Percentiles rank a stretch among this genome's conserved stretches.
Conservation (phyloP, 2,113 vertebrate species). For the Lichenostomus cassidix region DNA sequence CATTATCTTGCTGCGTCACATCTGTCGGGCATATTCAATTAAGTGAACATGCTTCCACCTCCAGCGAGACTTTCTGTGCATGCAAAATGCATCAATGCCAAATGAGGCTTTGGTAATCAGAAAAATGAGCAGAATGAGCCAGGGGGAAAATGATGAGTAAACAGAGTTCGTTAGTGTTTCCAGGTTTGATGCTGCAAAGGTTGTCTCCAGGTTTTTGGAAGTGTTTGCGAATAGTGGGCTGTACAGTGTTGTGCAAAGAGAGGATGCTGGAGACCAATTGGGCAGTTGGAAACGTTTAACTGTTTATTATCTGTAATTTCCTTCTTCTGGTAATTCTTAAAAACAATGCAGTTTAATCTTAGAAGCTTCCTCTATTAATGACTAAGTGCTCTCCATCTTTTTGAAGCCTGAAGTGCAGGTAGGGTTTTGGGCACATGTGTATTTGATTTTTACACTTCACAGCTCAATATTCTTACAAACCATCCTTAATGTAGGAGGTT, state of each 20-base stretch:
- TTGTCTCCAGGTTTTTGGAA: neutral
- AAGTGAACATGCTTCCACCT: neutral
- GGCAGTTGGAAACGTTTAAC: neutral
- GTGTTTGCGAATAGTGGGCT: neutral
- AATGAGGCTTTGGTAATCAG: neutral
- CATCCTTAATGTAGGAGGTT: neutral
- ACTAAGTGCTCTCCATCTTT: neutral
- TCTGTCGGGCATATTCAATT: constrained; percentile 28
- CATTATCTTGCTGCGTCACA: neutral
- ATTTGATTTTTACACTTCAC: neutral
- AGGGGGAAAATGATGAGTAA: neutral
- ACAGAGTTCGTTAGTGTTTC: neutral
- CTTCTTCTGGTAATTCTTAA: neutral
- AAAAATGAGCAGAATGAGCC: neutral
- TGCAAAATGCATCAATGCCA: neutral
- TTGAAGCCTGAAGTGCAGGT: neutral
- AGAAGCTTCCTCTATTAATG: neutral
- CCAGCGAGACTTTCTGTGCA: neutral
- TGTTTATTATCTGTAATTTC: neutral
- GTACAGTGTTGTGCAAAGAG: neutral
- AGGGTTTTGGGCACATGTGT: neutral
- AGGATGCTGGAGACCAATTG: neutral
- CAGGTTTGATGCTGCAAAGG: neutral
- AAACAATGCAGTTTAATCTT: neutral
- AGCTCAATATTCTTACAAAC: neutral